Evolutionary conservation across 2,888 invertebrate genomes (phyloP).

Genomic region (Dolichopus griseipennis): DNA sequence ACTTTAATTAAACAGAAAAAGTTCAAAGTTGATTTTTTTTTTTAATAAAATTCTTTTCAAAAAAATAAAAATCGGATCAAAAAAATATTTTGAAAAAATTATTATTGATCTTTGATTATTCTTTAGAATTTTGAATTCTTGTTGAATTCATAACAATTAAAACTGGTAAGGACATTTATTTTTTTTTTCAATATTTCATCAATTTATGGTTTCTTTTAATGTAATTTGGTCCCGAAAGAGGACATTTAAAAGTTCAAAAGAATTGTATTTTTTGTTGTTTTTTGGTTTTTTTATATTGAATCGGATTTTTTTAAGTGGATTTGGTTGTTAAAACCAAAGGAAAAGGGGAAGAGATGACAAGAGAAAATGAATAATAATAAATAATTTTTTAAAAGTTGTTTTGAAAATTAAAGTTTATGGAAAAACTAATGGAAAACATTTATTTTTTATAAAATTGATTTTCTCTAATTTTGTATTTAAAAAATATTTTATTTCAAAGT

Average conservation of each 20-base stretch:
- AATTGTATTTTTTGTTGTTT: background rate
- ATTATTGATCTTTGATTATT: background rate
- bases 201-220: conserved; percentile 3
- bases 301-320: conserved; percentile 4
- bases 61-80: too few species aligned
- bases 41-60: too few species aligned
- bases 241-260: background rate
- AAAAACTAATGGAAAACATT: background rate
- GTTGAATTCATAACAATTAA: background rate
- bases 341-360: background rate
- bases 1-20: too few species aligned
- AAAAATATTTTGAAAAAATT: too few species aligned
- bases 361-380: background rate
- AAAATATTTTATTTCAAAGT: too few species aligned
- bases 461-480: too few species aligned
- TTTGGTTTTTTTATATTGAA: background rate
- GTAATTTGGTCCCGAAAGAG: background rate
- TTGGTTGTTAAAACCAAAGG: background rate
- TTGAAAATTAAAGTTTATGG: background rate
- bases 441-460: too few species aligned
- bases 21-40: too few species aligned
- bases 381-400: background rate
- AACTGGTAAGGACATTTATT: background rate
- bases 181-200: background rate
- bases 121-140: too few species aligned